Base-by-base conservation (phyloP, 2,888 invertebrate genomes). In the Pristionchus mayeri region DNA sequence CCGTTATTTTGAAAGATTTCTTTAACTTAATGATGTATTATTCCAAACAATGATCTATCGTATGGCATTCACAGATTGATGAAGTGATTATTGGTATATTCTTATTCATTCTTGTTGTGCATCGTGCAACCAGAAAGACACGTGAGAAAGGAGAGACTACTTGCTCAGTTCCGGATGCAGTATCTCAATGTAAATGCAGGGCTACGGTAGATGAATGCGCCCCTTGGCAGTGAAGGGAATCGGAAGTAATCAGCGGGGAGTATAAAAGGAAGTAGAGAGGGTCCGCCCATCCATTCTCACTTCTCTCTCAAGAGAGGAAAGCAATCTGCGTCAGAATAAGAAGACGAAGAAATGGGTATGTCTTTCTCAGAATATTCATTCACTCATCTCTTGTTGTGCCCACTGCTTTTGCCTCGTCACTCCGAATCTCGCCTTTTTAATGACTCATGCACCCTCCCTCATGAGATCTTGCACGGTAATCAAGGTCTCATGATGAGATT, bases 231-330 rank as follows among this genome's bases (percentile, higher is more conserved):
- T 4, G 30, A 27, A 7, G 67, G 37, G 34, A 63, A 21, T 16
- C 71, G 71, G 71, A 71, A 71, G 40, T 44, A 71, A 71, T 71
- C 71, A 40, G n/a, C 3, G 18, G 9, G 37, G 71, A 6, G 71
- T 71, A 71, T 71, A 71, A 71, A 71, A 71, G 71, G 40, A n/a
- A 21, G 7, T n/a, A 6, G 34, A 6, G 1, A 9, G 24, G 71
- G n/a, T 40, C 71, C 71, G 40, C 71, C 71, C 71, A 71, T 24
- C 71, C 44, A 40, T 37, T 71, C 71, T 71, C 40, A 71, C 71
- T 30, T 13, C 9, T n/a, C 71, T 71, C 71, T 71, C 71, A 71
- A 71, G 71, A 71, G 71, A 71, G 71, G 40, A 71, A 71, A 71
- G 71, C 71, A 71, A 71, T 71, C 71, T 71, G 1, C 40, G 24